phyloP scores from a whole-genome alignment of 2,797 vertebrate genomes.

The Cuculus canorus region DNA sequence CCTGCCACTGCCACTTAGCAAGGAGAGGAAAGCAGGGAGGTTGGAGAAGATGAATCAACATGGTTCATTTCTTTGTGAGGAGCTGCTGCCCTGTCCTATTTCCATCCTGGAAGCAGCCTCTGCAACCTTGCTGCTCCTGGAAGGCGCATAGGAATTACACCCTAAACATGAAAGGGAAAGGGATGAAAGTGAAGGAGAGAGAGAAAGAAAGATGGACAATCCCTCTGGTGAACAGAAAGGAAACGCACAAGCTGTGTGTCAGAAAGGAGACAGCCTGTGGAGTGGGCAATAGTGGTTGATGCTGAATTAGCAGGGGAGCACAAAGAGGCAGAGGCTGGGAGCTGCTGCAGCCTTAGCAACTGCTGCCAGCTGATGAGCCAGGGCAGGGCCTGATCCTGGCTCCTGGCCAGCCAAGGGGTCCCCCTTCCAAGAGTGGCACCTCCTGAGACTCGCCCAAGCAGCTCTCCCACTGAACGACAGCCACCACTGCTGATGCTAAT shows the following conservation, averaged over 20 bases:
- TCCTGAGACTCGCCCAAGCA: background rate
- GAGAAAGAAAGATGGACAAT: background rate
- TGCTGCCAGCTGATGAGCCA: background rate
- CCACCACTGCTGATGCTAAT: conserved; percentile 46
- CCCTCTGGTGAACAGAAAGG: fast-evolving
- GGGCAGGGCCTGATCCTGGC: conserved; percentile 17
- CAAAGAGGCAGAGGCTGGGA: conserved; percentile 21
- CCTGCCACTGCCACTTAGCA: conserved; percentile 41
- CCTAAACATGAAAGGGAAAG: background rate
- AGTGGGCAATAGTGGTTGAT: background rate
- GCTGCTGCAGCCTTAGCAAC: fast-evolving
- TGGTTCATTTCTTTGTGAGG: background rate
- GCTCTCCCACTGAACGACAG: background rate
- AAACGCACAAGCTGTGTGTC: background rate
- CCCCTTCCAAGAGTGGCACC: background rate
- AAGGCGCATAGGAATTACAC: background rate
- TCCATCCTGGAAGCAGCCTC: background rate
- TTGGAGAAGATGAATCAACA: conserved; percentile 10
- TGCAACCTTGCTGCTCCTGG: background rate
- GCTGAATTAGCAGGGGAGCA: background rate
- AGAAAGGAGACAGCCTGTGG: background rate
- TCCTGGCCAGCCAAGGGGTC: fast-evolving
- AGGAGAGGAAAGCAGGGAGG: background rate
- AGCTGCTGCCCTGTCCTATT: background rate
- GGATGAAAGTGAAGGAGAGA: background rate